Percentiles rank a stretch among this genome's conserved stretches.
Conservation (phyloP, 2,113 vertebrate species). For the Ovis canadensis region DNA sequence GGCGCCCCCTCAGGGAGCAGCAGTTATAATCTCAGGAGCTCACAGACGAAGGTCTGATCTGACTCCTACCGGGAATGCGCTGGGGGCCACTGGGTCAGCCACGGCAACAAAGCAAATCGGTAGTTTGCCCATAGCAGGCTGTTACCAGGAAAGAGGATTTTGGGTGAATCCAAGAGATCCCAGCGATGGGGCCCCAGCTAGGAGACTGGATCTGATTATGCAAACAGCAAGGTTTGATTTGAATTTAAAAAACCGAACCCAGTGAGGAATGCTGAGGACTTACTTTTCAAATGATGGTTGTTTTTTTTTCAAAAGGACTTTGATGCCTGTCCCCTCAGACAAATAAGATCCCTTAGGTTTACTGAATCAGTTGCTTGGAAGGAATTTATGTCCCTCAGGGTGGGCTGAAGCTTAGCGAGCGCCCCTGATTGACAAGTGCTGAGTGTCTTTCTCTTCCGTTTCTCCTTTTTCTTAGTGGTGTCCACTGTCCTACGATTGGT, state of each 20-base stretch:
- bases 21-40: neutral
- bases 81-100: neutral
- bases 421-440: neutral
- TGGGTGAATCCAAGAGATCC: neutral
- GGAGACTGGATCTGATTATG: neutral
- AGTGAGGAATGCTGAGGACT: neutral
- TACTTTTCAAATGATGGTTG: neutral
- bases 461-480: neutral
- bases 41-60: neutral
- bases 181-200: neutral
- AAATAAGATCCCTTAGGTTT: neutral
- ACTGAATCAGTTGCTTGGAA: neutral
- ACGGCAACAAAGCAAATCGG: too few relatives aligned
- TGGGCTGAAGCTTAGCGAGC: neutral
- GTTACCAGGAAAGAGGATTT: neutral
- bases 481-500: neutral
- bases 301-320: neutral
- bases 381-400: neutral
- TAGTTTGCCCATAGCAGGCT: neutral
- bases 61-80: neutral
- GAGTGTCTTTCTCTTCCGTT: neutral
- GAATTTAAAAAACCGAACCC: neutral
- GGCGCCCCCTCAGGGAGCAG: neutral
- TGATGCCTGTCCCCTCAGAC: neutral
- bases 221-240: neutral